Base-by-base conservation (phyloP, 2,113 vertebrate species). In the Platysternon megacephalum region DNA sequence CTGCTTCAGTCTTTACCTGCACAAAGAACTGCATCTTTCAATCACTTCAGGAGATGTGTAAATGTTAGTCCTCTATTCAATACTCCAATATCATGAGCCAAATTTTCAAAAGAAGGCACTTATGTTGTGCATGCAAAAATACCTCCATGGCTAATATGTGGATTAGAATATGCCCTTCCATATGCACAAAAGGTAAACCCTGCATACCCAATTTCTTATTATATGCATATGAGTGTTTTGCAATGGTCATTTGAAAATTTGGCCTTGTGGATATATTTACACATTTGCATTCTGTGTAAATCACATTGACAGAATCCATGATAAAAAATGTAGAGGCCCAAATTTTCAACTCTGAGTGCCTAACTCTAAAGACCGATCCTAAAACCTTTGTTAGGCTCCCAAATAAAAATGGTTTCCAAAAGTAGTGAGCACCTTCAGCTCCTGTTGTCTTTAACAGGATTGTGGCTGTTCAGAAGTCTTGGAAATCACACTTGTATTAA, bases 251-350 rank as follows among this genome's bases (percentile, higher is more conserved):
- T 88, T 49, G 4, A 42, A 94, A 79, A 44, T 86, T 84, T 29
- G 9, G 1, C 49, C 84, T 91, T 51, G 46, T 84, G 22, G 39
- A 68, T 52, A 3, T 49, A 80, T 84, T 80, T 81, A 52, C 2
- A 2, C 11, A n/a, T 56, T 87, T 87, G 81, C 85, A 42, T 89
- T 35, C 2, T 79, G 85, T 79, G 2, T 79, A 94, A 86, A 86
- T 84, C 29, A 2, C 26, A 82, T 65, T 46, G 11, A 68, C 56
- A 14, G 39, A 76, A 42, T n/a, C 72, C 51, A 49, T 14, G 5
- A 8, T 61, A 65, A 44, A 2, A 80, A 79, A 10, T 1, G 19
- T 2, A 11, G 1, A 3, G 65, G 2, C 14, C 14, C 12, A 52
- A 11, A 84, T 3, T 13, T 91, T 80, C 35, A 68, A 72, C 88